phyloP scores from a whole-genome alignment of 2,797 vertebrate species.

The Neopelma chrysocephalum region DNA sequence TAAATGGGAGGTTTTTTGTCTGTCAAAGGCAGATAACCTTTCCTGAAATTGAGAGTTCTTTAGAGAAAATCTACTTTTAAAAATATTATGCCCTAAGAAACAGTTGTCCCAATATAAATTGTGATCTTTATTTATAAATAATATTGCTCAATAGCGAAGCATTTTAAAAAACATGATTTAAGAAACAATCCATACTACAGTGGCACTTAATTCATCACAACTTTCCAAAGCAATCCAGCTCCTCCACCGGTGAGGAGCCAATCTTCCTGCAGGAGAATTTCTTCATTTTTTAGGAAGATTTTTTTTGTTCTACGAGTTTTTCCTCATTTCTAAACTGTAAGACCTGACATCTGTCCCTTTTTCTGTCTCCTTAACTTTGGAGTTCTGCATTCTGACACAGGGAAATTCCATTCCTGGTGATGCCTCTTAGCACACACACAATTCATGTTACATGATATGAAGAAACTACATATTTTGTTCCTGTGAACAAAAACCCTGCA shows the following conservation, averaged over 20 bases:
- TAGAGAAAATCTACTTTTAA: background rate
- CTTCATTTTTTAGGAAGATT: background rate
- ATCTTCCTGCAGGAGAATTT: background rate
- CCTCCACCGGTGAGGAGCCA: background rate
- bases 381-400: background rate
- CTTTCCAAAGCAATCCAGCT: background rate
- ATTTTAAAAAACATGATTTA: constrained; percentile 6
- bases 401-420: constrained; percentile 24
- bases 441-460: background rate
- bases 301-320: background rate
- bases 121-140: constrained; percentile 1
- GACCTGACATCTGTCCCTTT: background rate
- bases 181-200: background rate
- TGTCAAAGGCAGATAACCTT: background rate
- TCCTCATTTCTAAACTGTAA: background rate
- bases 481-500: constrained; percentile 13
- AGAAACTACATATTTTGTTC: constrained; percentile 17
- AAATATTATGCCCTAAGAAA: background rate
- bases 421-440: background rate
- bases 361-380: background rate
- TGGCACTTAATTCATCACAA: constrained; percentile 34
- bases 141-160: background rate
- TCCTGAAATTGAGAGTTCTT: background rate
- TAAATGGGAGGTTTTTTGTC: background rate
- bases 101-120: background rate